Evolutionary conservation across 2,888 invertebrate species (phyloP).

Genomic region (Chironomus tentans): DNA sequence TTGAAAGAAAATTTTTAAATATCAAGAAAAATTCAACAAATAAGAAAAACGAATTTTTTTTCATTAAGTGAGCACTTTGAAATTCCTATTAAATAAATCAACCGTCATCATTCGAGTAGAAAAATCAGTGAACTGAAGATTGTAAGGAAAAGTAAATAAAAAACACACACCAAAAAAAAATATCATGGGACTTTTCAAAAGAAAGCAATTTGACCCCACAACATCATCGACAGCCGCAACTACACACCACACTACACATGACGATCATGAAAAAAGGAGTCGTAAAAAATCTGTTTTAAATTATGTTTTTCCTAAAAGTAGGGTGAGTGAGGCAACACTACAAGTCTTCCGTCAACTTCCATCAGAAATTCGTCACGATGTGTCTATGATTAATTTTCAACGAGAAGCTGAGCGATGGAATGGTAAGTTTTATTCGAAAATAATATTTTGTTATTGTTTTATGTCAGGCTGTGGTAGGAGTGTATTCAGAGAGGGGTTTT

Average conservation of each 20-base stretch:
- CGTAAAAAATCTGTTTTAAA: constrained; percentile 29
- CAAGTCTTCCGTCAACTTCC: constrained; percentile 58
- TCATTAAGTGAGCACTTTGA: too few species aligned
- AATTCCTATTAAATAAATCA: background rate
- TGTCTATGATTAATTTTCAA: constrained; percentile 52
- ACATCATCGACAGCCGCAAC: background rate
- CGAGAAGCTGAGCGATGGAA: constrained; percentile 40
- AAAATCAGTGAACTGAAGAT: background rate
- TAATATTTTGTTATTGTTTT: too few species aligned
- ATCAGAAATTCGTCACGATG: constrained; percentile 52
- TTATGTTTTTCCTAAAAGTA: constrained; percentile 42
- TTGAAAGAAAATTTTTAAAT: too few species aligned
- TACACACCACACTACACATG: background rate
- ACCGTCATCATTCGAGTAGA: background rate
- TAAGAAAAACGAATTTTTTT: too few species aligned
- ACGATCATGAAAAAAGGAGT: background rate
- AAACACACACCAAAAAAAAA: background rate
- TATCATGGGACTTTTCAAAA: constrained; percentile 21
- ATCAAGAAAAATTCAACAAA: too few species aligned
- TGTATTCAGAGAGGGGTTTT: too few species aligned
- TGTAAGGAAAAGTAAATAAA: background rate
- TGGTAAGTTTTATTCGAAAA: constrained; percentile 32
- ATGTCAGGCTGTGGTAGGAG: too few species aligned
- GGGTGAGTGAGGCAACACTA: constrained; percentile 51
- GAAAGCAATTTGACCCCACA: background rate